These are phyloP conservation scores for Synergus umbraculus DNA, from an alignment of 2,888 invertebrate genomes.

Conservation along the genomic window DNA sequence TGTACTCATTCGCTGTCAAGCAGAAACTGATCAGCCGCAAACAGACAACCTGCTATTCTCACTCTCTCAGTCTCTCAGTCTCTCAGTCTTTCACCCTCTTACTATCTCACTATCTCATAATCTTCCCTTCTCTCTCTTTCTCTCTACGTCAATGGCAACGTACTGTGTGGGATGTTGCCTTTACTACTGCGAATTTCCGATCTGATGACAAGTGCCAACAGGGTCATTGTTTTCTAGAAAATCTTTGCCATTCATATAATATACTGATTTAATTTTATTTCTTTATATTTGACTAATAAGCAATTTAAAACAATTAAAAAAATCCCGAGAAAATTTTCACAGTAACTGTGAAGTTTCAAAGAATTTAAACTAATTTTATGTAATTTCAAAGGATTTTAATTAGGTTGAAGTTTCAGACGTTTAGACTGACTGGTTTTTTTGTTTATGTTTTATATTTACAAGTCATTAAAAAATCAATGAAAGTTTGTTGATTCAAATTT, in stretches of 20 bases:
- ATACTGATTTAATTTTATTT: no score
- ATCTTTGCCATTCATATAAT: neutral
- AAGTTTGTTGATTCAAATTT: no score
- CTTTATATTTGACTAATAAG: no score
- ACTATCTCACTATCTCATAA: neutral
- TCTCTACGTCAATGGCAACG: slow-evolving; percentile 47
- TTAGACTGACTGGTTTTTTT: no score
- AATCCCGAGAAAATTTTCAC: no score
- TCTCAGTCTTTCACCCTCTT: slow-evolving; percentile 55
- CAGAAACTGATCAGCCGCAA: slow-evolving; percentile 68
- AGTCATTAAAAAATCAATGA: no score
- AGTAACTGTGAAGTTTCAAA: no score
- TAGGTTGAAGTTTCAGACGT: no score
- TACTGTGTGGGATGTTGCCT: slow-evolving; percentile 45
- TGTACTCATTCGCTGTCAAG: slow-evolving; percentile 62
- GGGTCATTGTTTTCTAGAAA: slow-evolving; percentile 38
- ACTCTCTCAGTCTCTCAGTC: slow-evolving; percentile 55
- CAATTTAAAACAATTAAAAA: no score
- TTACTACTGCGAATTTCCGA: slow-evolving; percentile 47
- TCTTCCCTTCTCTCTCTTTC: slow-evolving; percentile 25
- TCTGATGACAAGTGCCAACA: slow-evolving; percentile 41
- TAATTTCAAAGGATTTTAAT: no score
- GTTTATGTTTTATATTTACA: no score
- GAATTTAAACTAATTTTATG: no score
- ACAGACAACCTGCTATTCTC: slow-evolving; percentile 63